Conservation (phyloP, 1,140 invertebrate species). For the Drosophila truncata region DNA sequence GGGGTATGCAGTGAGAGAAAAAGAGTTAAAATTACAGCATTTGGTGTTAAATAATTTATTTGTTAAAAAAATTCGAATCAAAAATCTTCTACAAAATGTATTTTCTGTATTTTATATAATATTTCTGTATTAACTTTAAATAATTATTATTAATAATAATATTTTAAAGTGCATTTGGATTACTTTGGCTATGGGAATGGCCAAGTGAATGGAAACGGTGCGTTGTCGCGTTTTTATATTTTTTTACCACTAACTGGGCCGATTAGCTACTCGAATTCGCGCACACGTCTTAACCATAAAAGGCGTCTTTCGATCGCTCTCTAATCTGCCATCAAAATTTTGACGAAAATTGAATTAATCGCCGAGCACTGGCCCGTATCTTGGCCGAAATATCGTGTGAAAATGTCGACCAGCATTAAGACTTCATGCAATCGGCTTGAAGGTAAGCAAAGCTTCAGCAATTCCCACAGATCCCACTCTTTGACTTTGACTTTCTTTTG, state of each 20-base stretch:
- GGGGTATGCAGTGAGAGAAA: constrained; percentile 19
- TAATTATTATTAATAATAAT: background rate
- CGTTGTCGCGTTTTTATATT: constrained; percentile 12
- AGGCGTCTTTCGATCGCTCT: constrained; percentile 47
- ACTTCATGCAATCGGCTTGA: constrained; percentile 9
- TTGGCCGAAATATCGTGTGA: constrained; percentile 74
- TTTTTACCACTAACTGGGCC: constrained; percentile 52
- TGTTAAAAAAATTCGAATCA: background rate
- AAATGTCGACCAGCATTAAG: constrained; percentile 34
- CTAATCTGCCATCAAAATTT: constrained; percentile 78
- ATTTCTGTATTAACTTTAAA: background rate
- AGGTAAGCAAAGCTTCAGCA: constrained; percentile 28
- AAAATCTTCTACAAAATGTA: background rate
- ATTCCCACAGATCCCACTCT: constrained; percentile 54
- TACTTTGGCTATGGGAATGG: constrained; percentile 25
- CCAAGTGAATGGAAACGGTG: constrained; percentile 51
- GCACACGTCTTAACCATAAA: constrained; percentile 76
- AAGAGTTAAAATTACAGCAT: accelerated
- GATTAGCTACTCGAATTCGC: constrained; percentile 82
- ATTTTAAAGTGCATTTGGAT: constrained; percentile 6
- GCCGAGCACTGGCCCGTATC: constrained; percentile 48
- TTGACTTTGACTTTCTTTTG: constrained; percentile 63
- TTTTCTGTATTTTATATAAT: too few relatives aligned
- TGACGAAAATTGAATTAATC: constrained; percentile 73
- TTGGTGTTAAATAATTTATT: background rate